Base-by-base conservation (phyloP, 2,888 invertebrate species). In the Cremastobaeus sp. region DNA sequence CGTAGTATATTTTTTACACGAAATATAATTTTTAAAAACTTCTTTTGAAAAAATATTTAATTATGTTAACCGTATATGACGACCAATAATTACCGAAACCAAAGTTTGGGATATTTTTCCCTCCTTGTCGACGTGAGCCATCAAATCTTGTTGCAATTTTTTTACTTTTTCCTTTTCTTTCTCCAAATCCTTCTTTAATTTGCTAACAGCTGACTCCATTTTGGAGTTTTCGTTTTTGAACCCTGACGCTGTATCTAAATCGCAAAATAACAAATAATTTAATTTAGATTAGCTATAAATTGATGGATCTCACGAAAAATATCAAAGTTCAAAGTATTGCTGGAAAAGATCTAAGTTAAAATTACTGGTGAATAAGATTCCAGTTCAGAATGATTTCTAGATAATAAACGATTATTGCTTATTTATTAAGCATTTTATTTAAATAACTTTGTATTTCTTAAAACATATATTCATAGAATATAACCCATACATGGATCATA, bases 161-260 rank as follows among this genome's bases (percentile, higher is more conserved):
- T 90, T 91, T 57, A 90, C 88, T 84, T 90, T 91, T 79, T 91
- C 93, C 76, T 91, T 92, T 85, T 92, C 92, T 37, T 81, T 77
- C n/a, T 80, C 76, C 9, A 87, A 76, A 55, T 87, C 87, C 21
- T 88, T 88, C 78, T 91, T 91, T 74, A 94, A 88, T 76, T 92
- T 92, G 72, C 89, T 90, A 83, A 92, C 92, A 1, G 92, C 88
- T 39, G 90, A 90, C 81, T 93, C 92, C 79, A 93, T 90, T 85
- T 90, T 93, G 14, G 80, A 79, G 37, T 78, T 78, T 66, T 86
- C 83, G 69, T 82, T 86, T 35, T 86, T 86, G 35, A 91, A 90
- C 3, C 89, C 88, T 37, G 89, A 88, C 35, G 90, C 89, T 55
- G 88, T 88, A 88, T 91, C 92, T 92, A 73, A 43, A n/a, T n/a